These are phyloP conservation scores for Elymnias hypermnestra DNA, from an alignment of 1,140 invertebrate species.

Conservation along the genomic window DNA sequence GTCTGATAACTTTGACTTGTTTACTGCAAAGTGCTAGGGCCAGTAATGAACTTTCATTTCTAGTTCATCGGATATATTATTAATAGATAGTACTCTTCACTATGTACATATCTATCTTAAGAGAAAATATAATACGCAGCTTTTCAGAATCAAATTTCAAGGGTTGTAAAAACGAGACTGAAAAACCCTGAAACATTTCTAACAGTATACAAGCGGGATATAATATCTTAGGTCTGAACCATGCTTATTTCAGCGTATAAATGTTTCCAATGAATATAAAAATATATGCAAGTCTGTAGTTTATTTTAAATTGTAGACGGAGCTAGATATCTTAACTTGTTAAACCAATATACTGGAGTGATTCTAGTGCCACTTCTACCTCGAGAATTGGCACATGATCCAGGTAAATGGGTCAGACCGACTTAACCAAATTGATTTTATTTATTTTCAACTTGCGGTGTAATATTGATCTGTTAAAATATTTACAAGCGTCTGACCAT, in stretches of 20 bases:
- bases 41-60: conserved; percentile 22
- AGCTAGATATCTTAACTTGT: background rate
- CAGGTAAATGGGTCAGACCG: background rate
- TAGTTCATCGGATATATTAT: no score
- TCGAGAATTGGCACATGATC: background rate
- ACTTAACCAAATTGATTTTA: conserved; percentile 1
- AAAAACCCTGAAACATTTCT: background rate
- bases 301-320: background rate
- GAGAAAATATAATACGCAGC: no score
- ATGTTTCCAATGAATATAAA: no score
- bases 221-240: no score
- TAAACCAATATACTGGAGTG: background rate
- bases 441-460: background rate
- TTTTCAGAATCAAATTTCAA: no score
- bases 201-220: no score
- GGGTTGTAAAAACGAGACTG: no score
- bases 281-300: no score
- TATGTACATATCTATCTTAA: no score
- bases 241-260: no score
- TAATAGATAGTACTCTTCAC: no score
- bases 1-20: conserved; percentile 30
- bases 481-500: no score
- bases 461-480: background rate
- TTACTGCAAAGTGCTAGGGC: conserved; percentile 27
- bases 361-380: background rate